phyloP scores from a whole-genome alignment of 2,797 vertebrate species.

The Urosaurus nigricauda region DNA sequence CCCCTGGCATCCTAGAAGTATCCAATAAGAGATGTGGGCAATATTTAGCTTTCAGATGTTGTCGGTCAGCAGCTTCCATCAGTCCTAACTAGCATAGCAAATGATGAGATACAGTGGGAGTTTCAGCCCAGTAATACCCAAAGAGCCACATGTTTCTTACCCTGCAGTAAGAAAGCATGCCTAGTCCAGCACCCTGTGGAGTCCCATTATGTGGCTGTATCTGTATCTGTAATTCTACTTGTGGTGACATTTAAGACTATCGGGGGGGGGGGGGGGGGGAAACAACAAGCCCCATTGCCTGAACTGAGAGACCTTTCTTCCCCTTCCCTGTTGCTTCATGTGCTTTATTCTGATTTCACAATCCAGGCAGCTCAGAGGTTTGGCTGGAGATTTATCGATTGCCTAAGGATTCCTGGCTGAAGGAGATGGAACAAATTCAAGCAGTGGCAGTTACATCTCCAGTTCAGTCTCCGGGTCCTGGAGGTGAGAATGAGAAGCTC shows the following conservation, averaged over 20 bases:
- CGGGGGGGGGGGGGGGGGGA: no score
- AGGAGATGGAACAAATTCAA: constrained; percentile 77
- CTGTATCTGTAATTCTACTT: constrained; percentile 19
- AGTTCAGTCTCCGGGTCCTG: not conserved
- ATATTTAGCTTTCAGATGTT: not conserved
- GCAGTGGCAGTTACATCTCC: constrained; percentile 8
- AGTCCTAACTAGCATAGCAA: no score
- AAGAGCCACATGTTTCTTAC: no score
- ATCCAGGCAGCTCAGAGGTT: constrained; percentile 80
- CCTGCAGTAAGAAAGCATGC: not conserved
- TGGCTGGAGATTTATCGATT: constrained; percentile 90
- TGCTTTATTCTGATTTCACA: constrained; percentile 55
- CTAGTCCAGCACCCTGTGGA: not conserved
- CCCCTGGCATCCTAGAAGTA: not conserved
- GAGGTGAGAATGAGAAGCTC: not conserved
- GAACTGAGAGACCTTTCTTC: constrained; percentile 55
- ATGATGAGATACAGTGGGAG: not conserved
- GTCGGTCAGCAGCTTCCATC: no score
- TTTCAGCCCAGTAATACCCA: no score
- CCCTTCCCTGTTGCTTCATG: constrained; percentile 64
- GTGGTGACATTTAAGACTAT: no score
- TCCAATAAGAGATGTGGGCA: not conserved
- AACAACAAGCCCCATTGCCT: not conserved
- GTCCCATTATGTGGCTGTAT: not conserved
- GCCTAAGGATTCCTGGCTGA: constrained; percentile 87